Percentiles rank a stretch among this genome's conserved stretches.
Evolutionary conservation across 1,140 invertebrate species (phyloP).

Genomic region (Zelostemma sp.): DNA sequence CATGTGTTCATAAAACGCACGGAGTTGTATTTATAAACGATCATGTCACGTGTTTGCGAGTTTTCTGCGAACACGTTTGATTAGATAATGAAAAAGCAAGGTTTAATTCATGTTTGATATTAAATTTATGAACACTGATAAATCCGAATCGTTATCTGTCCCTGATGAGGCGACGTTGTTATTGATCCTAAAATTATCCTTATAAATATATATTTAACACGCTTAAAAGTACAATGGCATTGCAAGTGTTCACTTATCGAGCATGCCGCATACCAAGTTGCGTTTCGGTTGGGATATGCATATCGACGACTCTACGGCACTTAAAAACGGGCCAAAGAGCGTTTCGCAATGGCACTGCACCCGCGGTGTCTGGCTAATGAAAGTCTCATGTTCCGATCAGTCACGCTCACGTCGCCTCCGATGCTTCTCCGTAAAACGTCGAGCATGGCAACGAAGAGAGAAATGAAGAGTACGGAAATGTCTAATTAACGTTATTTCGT

Average conservation of each 20-base stretch:
- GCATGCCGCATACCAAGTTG: not conserved
- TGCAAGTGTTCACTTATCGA: not conserved
- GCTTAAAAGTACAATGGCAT: not conserved
- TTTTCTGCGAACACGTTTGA: no score
- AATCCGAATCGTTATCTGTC: no score
- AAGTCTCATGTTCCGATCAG: slow-evolving; percentile 33
- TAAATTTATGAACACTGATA: not conserved
- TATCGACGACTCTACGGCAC: slow-evolving; percentile 35
- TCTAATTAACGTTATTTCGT: no score
- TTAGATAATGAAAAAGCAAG: no score
- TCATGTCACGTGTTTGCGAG: no score
- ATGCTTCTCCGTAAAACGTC: slow-evolving; percentile 12
- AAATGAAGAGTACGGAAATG: slow-evolving; percentile 47
- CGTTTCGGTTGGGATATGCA: slow-evolving; percentile 2
- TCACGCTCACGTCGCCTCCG: slow-evolving; percentile 12
- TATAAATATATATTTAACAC: not conserved
- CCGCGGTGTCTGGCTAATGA: not conserved
- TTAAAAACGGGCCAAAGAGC: slow-evolving; percentile 54
- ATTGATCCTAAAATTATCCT: not conserved
- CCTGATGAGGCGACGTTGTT: not conserved
- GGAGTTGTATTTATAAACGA: no score
- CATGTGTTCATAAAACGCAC: no score
- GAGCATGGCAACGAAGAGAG: slow-evolving; percentile 26
- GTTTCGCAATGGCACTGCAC: slow-evolving; percentile 38
- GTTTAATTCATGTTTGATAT: not conserved